Base-by-base conservation (phyloP, 2,888 invertebrate species). In the Beris chalybata region DNA sequence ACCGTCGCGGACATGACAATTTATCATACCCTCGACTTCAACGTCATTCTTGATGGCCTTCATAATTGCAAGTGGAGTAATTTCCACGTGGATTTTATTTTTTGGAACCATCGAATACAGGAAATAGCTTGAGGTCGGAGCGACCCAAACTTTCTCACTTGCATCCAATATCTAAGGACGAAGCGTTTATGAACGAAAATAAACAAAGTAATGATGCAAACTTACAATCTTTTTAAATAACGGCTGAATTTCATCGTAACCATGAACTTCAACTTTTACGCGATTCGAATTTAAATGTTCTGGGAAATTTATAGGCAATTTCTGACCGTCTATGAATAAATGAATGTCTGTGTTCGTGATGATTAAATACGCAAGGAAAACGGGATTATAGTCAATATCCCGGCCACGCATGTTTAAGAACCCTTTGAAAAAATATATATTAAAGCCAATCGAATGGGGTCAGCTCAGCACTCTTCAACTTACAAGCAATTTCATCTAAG, bases 341-440 rank as follows among this genome's bases (percentile, higher is more conserved):
- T 85, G 82, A 29, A 89, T 79, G 72, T 85, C 77, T 32, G 85
- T 82, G 0, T 77, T 75, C 12, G 85, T 85, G 6, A 91, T 78
- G 22, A 91, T 79, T 1, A 91, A 83, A 74, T 91, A 93, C 0
- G 91, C 83, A 74, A 92, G 92, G 77, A 93, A 93, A 0, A 93
- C 93, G 0, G 97, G 97, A 79, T 96, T 97, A 81, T 86, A 96
- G 0, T 87, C 87, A 69, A 97, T 95, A 77, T 98, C 97, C 0
- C 90, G 87, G 0, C 97, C 97, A 61, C 98, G 87, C 47, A 97
- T 81, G 79, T 98, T 98, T 45, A 97, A 81, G 4, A 95, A 85
- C 86, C 93, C 90, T 91, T 75, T 63, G 74, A 65, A 47, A 52
- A 22, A 22, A 22, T 22, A 22, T 2, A 22, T 22, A 22, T 22